These are phyloP conservation scores for Danio kyathit DNA, from an alignment of 2,797 vertebrate species.

Conservation along the genomic window DNA sequence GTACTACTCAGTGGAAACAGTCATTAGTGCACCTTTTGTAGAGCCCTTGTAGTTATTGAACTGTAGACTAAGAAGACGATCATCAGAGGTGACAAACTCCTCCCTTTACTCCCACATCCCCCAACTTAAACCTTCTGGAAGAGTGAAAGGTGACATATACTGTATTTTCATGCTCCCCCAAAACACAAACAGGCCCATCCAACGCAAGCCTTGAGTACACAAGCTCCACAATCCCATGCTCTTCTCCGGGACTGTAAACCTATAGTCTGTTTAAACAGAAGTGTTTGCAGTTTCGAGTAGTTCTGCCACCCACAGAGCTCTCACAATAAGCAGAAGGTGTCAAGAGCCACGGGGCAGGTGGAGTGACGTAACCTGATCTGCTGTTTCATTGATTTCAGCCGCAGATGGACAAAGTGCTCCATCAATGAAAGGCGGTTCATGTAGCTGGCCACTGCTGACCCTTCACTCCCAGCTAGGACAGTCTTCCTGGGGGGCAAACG, in stretches of 20 bases:
- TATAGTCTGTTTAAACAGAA: slow-evolving; percentile 23
- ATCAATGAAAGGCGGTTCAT: slow-evolving; percentile 59
- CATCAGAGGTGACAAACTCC: too few species aligned
- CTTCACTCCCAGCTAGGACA: slow-evolving; percentile 70
- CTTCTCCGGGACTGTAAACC: background rate
- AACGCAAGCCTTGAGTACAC: background rate
- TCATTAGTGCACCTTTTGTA: too few species aligned
- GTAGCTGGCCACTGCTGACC: slow-evolving; percentile 66
- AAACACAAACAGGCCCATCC: background rate
- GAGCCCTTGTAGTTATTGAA: too few species aligned
- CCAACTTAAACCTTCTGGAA: too few species aligned
- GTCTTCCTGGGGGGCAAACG: slow-evolving; percentile 51
- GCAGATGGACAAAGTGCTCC: slow-evolving; percentile 71
- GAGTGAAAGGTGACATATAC: too few species aligned
- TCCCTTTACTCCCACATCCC: too few species aligned
- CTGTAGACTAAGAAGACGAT: too few species aligned
- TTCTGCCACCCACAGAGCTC: slow-evolving; percentile 55
- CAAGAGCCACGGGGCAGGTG: slow-evolving; percentile 35
- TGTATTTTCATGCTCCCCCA: too few species aligned
- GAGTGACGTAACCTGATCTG: slow-evolving; percentile 59
- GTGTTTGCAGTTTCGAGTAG: slow-evolving; percentile 26
- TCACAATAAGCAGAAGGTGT: slow-evolving; percentile 52
- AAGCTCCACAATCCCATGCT: background rate
- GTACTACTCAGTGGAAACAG: too few species aligned
- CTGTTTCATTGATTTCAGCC: slow-evolving; percentile 65